Evolutionary conservation across 2,797 vertebrate species (phyloP).

Genomic region (Mico argentatus): DNA sequence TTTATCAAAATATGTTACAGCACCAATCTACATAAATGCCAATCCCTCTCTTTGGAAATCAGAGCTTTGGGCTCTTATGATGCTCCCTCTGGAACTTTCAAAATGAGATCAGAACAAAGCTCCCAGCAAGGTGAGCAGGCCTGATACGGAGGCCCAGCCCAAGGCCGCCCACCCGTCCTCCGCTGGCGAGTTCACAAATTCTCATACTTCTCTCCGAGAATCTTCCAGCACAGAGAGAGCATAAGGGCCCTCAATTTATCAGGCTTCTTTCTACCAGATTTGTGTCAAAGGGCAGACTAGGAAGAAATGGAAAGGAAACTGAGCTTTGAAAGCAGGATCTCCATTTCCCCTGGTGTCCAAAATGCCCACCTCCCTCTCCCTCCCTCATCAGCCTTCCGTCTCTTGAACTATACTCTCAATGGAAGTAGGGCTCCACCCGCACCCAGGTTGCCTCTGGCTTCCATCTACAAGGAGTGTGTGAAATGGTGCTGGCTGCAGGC

Average conservation of each 20-base stretch:
- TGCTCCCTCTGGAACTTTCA: background rate
- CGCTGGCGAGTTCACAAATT: too few species aligned
- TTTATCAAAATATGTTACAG: constrained; percentile 74
- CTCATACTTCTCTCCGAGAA: background rate
- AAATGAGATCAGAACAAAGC: constrained; percentile 18
- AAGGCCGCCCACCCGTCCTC: fast-evolving
- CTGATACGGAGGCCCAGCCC: background rate
- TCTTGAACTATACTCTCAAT: fast-evolving
- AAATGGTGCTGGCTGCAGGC: background rate
- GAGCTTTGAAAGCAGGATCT: background rate
- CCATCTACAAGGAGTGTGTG: background rate
- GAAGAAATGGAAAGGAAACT: background rate
- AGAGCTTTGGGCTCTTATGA: background rate
- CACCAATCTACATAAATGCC: constrained; percentile 76
- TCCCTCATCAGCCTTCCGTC: fast-evolving
- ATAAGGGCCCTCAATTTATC: background rate
- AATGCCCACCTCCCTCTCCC: too few species aligned
- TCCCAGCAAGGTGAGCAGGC: background rate
- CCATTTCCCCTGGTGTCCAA: background rate
- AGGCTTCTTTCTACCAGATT: background rate
- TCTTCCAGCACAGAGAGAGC: background rate
- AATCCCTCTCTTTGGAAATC: constrained; percentile 80
- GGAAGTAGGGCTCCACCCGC: fast-evolving
- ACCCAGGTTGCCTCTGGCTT: background rate
- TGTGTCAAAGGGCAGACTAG: background rate